Conservation (phyloP, 2,797 vertebrate genomes). For the Onychomys arenicola region DNA sequence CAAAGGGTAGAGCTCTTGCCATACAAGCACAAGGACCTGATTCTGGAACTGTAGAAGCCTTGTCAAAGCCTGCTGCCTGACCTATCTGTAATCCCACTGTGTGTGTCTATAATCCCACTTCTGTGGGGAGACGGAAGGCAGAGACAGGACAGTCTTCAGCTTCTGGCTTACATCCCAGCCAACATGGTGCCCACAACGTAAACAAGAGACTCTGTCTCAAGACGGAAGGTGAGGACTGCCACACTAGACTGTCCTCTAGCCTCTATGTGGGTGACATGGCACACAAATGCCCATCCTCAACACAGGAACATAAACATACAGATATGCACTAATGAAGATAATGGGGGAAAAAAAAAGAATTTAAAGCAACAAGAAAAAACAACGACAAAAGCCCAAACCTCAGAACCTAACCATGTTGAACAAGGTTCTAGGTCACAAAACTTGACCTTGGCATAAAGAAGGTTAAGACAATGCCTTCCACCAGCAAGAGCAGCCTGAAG, state of each 20-base stretch:
- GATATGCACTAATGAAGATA: not conserved
- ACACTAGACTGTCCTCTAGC: not conserved
- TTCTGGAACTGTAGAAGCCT: not conserved
- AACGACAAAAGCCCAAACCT: not conserved
- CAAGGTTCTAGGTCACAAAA: not conserved
- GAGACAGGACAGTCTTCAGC: not conserved
- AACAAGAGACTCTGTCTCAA: not conserved
- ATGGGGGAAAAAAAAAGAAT: rapidly evolving
- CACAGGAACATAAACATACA: not conserved
- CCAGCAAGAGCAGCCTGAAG: not conserved
- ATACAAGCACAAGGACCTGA: not conserved
- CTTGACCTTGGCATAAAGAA: not conserved
- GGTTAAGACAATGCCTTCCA: rapidly evolving
- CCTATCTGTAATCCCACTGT: not conserved
- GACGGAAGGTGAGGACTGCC: not conserved
- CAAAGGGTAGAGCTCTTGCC: not conserved
- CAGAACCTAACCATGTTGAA: not conserved
- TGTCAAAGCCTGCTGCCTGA: not conserved
- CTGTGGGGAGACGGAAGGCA: not conserved
- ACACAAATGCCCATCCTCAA: not conserved
- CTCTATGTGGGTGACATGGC: not conserved
- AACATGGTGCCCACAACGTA: not conserved
- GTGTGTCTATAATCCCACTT: not conserved
- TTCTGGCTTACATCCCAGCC: not conserved
- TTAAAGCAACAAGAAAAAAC: not conserved